Base-by-base conservation (phyloP, 2,113 vertebrate genomes). In the Channa maculata region DNA sequence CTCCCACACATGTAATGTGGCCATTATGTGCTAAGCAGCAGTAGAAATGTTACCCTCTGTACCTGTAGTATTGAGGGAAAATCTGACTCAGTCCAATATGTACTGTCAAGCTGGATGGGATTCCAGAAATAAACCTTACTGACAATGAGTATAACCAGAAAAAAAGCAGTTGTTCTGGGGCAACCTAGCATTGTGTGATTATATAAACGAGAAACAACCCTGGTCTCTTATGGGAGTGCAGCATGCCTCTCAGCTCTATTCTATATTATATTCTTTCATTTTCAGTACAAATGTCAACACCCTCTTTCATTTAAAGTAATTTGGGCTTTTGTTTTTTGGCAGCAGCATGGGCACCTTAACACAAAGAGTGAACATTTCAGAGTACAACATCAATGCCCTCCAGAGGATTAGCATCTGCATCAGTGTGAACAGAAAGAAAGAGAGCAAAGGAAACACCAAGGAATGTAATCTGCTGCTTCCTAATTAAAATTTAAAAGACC, bases 1-100 rank as follows among this genome's bases (percentile, higher is more conserved):
- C 81, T 64, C 91, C 88, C 65, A 89, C 91, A 86, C 79, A 67
- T 71, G 14, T 80, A 82, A 85, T 80, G 80, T 79, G 77, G 75
- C 75, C 79, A 85, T 65, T 83, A 54, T 67, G 58, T 67, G 61
- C 75, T 36, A 51, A 80, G 77, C 80, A 41, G 33, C 61, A 38
- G 73, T 46, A 57, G 65, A 83, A 89, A 83, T 57, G 59, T 82
- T 77, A 48, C 71, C 65, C 77, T 84, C 65, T 79, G 77, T 71
- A 86, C 82, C 71, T 84, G 74, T 80, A 77, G 78, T 79, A 88
- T n/a, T 49, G 14, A 90, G 76, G 68, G 71, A 75, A 80, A 84
- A 75, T 80, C 52, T 83, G 84, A 88, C 67, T 82, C 71, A 89
- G 77, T 83, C 70, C 75, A 78, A 24, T 13, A 51, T 49, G 15